These are phyloP conservation scores for Columba guinea DNA, from an alignment of 2,797 vertebrate species.

Conservation along the genomic window DNA sequence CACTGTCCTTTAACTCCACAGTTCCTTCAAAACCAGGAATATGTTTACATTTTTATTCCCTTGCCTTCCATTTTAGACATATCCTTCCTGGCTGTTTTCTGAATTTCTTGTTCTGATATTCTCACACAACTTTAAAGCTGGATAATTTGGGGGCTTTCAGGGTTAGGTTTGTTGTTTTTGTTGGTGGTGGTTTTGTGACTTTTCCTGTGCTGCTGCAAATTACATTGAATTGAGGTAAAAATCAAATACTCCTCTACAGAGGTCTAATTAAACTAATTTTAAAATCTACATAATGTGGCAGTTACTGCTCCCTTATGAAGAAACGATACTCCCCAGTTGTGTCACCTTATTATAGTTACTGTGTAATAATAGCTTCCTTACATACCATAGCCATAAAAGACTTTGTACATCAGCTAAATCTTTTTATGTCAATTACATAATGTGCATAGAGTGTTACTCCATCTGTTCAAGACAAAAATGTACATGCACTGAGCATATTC, in stretches of 20 bases:
- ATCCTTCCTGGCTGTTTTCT: background rate
- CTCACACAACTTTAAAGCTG: background rate
- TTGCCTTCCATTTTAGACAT: background rate
- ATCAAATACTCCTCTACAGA: background rate
- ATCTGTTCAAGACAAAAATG: conserved; percentile 39
- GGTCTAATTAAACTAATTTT: conserved; percentile 10
- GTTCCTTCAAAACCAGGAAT: background rate
- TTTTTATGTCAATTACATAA: conserved; percentile 18
- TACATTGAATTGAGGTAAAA: background rate
- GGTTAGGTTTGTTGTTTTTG: rapidly evolving
- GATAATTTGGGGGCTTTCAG: background rate
- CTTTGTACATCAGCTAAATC: background rate
- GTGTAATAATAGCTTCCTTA: conserved; percentile 29
- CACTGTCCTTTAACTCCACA: background rate
- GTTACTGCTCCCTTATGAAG: background rate
- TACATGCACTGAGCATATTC: background rate
- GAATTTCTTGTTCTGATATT: background rate
- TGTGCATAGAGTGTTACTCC: background rate
- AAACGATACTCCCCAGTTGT: background rate
- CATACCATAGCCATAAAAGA: conserved; percentile 12
- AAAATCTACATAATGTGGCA: conserved; percentile 1
- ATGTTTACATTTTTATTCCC: background rate
- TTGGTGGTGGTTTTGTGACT: background rate
- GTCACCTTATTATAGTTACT: background rate
- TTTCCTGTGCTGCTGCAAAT: background rate